Evolutionary conservation across 1,140 invertebrate genomes (phyloP).

Genomic region (Leptopilina clavipes): DNA sequence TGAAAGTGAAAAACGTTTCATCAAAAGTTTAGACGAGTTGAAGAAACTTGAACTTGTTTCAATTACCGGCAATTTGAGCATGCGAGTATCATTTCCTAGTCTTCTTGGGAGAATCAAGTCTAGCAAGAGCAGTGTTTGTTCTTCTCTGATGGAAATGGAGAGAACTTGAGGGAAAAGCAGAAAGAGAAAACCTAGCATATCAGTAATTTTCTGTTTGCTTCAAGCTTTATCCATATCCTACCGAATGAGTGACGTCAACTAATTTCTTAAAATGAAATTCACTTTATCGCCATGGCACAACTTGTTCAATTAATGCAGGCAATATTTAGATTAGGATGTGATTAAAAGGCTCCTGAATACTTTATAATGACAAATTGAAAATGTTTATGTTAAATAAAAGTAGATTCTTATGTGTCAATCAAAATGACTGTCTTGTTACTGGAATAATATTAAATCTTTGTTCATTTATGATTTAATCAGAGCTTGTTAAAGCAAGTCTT

Average conservation of each 20-base stretch:
- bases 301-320: no score
- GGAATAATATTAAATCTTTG: constrained; percentile 17
- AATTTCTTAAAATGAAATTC: background rate
- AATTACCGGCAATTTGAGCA: background rate
- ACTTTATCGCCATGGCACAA: no score
- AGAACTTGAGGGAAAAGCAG: constrained; percentile 25
- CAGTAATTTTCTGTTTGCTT: constrained; percentile 28
- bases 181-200: background rate
- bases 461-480: constrained; percentile 33
- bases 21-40: constrained; percentile 6
- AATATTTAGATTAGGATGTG: no score
- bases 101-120: background rate
- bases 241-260: background rate
- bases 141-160: constrained; percentile 20
- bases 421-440: constrained; percentile 4
- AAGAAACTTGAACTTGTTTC: background rate
- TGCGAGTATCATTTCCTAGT: background rate
- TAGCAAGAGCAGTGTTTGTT: constrained; percentile 10
- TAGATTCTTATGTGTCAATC: background rate
- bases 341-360: no score
- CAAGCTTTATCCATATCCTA: background rate
- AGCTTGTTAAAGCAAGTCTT: constrained; percentile 27
- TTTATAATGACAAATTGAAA: no score
- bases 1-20: background rate
- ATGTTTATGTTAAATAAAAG: no score